A percentile compares a stretch with the other conserved stretches of the same genome.
phyloP scores from a whole-genome alignment of 2,113 vertebrate species.

The Alaudala cheleensis region DNA sequence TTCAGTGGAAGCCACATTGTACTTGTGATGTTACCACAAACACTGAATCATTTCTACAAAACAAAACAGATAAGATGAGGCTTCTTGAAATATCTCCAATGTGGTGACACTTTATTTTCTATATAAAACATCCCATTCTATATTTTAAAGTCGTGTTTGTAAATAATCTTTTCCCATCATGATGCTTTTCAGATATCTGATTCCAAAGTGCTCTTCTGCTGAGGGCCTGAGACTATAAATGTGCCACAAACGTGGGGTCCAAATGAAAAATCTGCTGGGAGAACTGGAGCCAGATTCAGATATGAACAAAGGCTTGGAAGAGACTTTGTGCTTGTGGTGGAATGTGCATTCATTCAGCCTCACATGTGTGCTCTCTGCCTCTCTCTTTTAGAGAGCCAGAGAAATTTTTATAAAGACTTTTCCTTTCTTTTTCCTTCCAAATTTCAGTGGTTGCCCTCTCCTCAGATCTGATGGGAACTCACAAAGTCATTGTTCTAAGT shows the following conservation, averaged over 20 bases:
- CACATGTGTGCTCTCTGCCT: rapidly evolving
- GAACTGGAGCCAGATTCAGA: not conserved
- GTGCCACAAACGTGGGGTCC: not conserved
- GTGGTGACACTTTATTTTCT: not conserved
- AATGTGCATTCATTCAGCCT: not conserved
- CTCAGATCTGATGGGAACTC: not conserved
- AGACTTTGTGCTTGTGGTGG: not conserved
- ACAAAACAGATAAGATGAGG: not conserved
- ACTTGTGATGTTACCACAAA: not conserved
- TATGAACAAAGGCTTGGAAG: not conserved
- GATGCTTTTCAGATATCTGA: not conserved
- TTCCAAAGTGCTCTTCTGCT: not conserved
- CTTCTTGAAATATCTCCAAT: not conserved
- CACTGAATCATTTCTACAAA: not conserved
- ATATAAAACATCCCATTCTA: not conserved
- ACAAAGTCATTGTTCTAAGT: not conserved
- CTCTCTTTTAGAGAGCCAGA: not conserved
- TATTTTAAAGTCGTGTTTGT: not conserved
- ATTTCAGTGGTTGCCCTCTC: not conserved
- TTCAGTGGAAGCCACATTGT: not conserved
- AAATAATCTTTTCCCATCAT: not conserved
- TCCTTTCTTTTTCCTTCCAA: not conserved
- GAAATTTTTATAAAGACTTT: not conserved
- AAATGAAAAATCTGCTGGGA: not conserved
- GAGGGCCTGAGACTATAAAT: not conserved